Percentiles rank a stretch among this genome's conserved stretches.
These are phyloP conservation scores for Sebastes oblongus DNA, from an alignment of 2,797 vertebrate genomes.

Conservation along the genomic window DNA sequence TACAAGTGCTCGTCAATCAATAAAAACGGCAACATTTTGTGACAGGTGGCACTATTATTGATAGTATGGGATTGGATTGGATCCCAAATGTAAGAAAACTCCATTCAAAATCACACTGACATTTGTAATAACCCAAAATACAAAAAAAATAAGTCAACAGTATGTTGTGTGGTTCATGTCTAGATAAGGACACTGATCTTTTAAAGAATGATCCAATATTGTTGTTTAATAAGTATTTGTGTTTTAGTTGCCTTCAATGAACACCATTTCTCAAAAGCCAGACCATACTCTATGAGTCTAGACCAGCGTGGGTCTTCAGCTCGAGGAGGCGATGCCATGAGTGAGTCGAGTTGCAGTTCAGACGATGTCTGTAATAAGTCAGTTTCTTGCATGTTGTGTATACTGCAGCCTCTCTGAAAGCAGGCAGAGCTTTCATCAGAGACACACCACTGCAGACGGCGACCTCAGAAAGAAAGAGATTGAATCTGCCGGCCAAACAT, in stretches of 20 bases:
- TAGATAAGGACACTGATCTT: not conserved
- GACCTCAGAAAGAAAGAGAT: not conserved
- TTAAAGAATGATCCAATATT: not conserved
- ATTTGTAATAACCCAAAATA: not conserved
- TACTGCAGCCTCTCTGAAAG: not conserved
- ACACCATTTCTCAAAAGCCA: not conserved
- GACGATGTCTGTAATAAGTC: not conserved
- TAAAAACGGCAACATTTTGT: not conserved
- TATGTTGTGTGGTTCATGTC: not conserved
- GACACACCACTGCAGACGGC: not conserved
- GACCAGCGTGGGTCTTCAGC: not conserved
- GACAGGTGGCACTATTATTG: too few relatives aligned
- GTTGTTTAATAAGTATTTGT: not conserved
- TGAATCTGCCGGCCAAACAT: slow-evolving; percentile 10
- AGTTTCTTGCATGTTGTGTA: not conserved
- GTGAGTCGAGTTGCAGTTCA: not conserved
- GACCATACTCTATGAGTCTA: not conserved
- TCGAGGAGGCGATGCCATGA: not conserved
- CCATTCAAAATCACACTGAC: not conserved
- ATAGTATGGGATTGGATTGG: too few relatives aligned
- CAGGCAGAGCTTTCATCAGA: not conserved
- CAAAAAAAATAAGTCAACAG: not conserved
- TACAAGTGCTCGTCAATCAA: not conserved
- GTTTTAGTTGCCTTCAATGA: not conserved
- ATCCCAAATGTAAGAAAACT: not conserved